Percentiles rank a stretch among this genome's conserved stretches.
Conservation (phyloP, 2,113 vertebrate genomes). For the Isichthys henryi region DNA sequence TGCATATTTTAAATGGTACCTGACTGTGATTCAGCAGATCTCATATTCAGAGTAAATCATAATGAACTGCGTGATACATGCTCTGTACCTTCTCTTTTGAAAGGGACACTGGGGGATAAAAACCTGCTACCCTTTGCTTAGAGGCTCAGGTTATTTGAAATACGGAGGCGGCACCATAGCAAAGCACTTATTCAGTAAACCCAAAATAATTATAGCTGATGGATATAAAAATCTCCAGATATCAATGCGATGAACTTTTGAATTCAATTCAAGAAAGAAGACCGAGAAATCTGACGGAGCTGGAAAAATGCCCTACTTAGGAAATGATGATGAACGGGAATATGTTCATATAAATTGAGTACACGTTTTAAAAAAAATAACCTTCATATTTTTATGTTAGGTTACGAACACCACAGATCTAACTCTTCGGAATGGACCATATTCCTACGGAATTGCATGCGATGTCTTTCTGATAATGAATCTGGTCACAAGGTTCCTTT, state of each 20-base stretch:
- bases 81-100: background rate
- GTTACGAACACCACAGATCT: background rate
- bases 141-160: background rate
- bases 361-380: background rate
- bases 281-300: background rate
- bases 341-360: background rate
- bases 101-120: background rate
- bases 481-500: background rate
- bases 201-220: background rate
- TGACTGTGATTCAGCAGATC: background rate
- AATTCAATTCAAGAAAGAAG: background rate
- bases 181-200: background rate
- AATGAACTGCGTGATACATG: background rate
- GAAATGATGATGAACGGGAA: background rate
- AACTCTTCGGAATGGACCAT: background rate
- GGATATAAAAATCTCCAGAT: background rate
- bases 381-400: background rate
- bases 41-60: background rate
- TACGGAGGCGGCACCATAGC: background rate
- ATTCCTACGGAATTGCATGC: background rate
- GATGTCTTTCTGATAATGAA: background rate
- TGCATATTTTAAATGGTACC: background rate
- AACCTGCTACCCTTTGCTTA: background rate
- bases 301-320: background rate
- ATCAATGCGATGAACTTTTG: background rate